Evolutionary conservation across 2,113 vertebrate species (phyloP).

Genomic region (Amazona guildingii): DNA sequence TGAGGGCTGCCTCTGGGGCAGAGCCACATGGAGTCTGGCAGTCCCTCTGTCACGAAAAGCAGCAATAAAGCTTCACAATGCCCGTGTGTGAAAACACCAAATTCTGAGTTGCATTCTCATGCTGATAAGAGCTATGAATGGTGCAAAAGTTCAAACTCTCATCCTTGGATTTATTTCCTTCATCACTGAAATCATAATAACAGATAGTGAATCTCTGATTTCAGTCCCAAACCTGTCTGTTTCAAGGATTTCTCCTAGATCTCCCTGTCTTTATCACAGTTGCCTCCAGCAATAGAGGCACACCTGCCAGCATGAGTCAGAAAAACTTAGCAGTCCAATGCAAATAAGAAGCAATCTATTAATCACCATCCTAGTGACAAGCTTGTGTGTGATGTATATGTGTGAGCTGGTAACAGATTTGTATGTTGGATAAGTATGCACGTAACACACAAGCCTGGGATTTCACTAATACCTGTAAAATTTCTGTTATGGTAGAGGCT

Average conservation of each 20-base stretch:
- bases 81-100: background rate
- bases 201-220: background rate
- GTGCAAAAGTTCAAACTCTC: background rate
- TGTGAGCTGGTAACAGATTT: background rate
- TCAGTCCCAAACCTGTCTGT: background rate
- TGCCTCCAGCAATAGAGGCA: background rate
- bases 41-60: background rate
- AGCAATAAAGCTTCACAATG: background rate
- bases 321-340: background rate
- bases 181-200: background rate
- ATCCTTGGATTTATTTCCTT: background rate
- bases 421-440: background rate
- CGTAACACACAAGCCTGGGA: background rate
- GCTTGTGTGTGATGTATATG: background rate
- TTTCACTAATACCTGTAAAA: slow-evolving; percentile 5
- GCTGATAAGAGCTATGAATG: background rate
- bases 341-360: slow-evolving; percentile 18
- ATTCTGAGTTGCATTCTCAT: background rate
- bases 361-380: slow-evolving; percentile 7
- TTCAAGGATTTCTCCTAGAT: background rate
- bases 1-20: slow-evolving; percentile 14
- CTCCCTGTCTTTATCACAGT: background rate
- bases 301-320: slow-evolving; percentile 42
- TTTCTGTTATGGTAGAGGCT: background rate
- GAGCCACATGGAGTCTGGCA: background rate